phyloP scores from a whole-genome alignment of 1,140 invertebrate genomes.

The Epicauta chinensis region DNA sequence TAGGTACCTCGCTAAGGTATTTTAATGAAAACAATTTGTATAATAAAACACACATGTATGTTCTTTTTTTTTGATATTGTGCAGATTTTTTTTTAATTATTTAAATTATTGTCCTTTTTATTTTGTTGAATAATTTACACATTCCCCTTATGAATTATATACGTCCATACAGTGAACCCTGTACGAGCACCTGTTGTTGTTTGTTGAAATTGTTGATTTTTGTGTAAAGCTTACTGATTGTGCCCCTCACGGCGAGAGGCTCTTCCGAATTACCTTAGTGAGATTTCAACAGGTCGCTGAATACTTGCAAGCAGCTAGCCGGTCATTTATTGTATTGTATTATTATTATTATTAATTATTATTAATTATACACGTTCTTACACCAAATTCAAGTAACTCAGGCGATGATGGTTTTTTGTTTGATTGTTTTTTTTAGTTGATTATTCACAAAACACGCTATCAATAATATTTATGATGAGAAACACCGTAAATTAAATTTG shows the following conservation, averaged over 20 bases:
- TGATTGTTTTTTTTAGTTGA: not conserved
- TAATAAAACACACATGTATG: constrained; percentile 21
- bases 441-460: constrained; percentile 11
- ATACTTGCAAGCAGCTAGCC: constrained; percentile 1
- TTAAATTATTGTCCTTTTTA: constrained; percentile 27
- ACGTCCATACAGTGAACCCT: constrained; percentile 29
- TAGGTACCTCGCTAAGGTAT: constrained; percentile 35
- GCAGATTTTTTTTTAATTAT: constrained; percentile 21
- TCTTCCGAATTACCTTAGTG: constrained; percentile 5
- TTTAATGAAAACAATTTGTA: constrained; percentile 31
- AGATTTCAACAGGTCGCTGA: constrained; percentile 3
- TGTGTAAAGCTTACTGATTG: not conserved
- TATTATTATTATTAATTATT: not conserved
- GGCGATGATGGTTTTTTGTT: constrained; percentile 7
- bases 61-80: constrained; percentile 19
- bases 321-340: too few species aligned
- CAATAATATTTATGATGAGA: constrained; percentile 4
- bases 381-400: constrained; percentile 15
- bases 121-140: constrained; percentile 23
- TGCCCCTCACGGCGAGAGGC: not conserved
- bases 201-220: constrained; percentile 32
- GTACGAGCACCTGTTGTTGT: constrained; percentile 32
- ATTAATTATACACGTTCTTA: constrained; percentile 8
- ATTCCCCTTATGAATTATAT: constrained; percentile 30
- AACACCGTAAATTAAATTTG: constrained; percentile 6